These are phyloP conservation scores for Phania funesta DNA, from an alignment of 2,888 invertebrate species.

Conservation along the genomic window DNA sequence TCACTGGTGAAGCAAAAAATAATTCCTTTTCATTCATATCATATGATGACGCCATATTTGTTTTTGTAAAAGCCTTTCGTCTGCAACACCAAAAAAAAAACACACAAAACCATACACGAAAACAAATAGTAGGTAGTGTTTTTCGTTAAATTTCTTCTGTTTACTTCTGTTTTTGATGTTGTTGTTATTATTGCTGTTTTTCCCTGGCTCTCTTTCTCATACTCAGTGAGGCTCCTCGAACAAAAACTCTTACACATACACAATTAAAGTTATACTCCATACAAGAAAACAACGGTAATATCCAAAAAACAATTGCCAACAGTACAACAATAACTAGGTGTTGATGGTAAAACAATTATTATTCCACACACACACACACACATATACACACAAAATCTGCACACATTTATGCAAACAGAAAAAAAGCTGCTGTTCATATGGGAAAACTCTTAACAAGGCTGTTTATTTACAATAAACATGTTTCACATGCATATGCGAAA, in stretches of 20 bases:
- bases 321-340: constrained; percentile 46
- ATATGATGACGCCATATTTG: constrained; percentile 54
- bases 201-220: constrained; percentile 18
- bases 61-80: constrained; percentile 55
- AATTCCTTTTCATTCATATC: constrained; percentile 66
- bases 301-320: constrained; percentile 12
- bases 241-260: background rate
- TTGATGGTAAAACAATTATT: constrained; percentile 57
- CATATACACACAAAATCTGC: background rate
- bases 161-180: constrained; percentile 47
- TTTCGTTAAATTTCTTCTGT: constrained; percentile 30
- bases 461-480: constrained; percentile 37
- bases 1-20: constrained; percentile 66
- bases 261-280: background rate
- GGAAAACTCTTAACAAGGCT: constrained; percentile 37
- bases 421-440: background rate
- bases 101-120: background rate
- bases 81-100: constrained; percentile 7
- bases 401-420: background rate
- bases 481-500: constrained; percentile 21
- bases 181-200: constrained; percentile 57
- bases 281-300: constrained; percentile 30
- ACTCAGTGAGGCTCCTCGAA: background rate
- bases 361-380: constrained; percentile 17
- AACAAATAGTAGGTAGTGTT: constrained; percentile 1